phyloP scores from a whole-genome alignment of 2,888 invertebrate genomes.

The Hypsopygia costalis region DNA sequence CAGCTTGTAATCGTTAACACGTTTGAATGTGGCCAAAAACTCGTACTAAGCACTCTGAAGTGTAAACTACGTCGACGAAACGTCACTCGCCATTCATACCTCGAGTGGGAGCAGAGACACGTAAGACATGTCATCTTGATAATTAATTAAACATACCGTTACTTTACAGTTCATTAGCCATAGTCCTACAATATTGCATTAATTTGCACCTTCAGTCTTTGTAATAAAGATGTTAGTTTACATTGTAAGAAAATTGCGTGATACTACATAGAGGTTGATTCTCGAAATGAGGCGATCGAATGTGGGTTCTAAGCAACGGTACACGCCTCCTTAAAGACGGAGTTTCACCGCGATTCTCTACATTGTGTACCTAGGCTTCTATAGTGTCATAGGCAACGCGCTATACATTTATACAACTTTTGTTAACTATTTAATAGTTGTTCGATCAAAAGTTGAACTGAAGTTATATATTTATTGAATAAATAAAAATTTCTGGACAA shows the following conservation, averaged over 20 bases:
- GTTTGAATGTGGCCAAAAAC: no score
- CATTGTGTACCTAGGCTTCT: no score
- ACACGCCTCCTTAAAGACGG: slow-evolving; percentile 32
- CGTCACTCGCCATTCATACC: slow-evolving; percentile 6
- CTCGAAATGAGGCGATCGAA: neutral
- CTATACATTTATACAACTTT: no score
- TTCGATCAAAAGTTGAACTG: no score
- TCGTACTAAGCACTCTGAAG: no score
- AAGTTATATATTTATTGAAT: no score
- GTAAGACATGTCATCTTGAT: slow-evolving; percentile 25
- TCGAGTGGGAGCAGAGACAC: neutral
- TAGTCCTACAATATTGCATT: slow-evolving; percentile 14
- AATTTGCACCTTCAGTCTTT: slow-evolving; percentile 7
- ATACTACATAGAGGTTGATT: neutral
- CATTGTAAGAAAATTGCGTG: no score
- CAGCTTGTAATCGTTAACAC: no score
- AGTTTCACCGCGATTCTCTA: neutral
- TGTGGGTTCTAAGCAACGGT: slow-evolving; percentile 26
- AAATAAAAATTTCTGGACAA: no score
- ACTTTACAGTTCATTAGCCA: slow-evolving; percentile 30
- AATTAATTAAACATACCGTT: slow-evolving; percentile 35
- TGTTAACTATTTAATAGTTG: no score
- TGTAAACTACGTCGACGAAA: neutral
- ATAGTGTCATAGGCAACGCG: no score
- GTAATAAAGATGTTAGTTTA: slow-evolving; percentile 7